Percentiles rank a stretch among this genome's conserved stretches.
Evolutionary conservation across 2,888 invertebrate genomes (phyloP).

Genomic region (Agonopterix subpropinquella): DNA sequence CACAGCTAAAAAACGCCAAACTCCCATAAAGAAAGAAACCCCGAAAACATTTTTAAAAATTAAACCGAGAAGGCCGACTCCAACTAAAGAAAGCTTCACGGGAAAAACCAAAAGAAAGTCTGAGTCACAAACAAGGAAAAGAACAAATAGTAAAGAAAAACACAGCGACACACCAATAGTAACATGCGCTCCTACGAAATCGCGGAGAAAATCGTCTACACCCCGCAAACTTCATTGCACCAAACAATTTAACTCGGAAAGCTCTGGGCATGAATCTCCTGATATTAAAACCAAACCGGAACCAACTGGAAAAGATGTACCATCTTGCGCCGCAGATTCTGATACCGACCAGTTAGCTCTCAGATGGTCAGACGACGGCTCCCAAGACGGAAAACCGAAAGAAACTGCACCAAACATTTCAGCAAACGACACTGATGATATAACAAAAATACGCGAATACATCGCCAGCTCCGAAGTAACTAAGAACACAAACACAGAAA

Average conservation of each 20-base stretch:
- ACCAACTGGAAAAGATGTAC: slow-evolving; percentile 19
- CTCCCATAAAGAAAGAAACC: slow-evolving; percentile 41
- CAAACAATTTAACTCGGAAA: slow-evolving; percentile 49
- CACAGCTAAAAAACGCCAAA: slow-evolving; percentile 33
- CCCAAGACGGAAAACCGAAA: slow-evolving; percentile 44
- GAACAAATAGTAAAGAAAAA: slow-evolving; percentile 34
- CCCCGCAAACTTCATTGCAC: slow-evolving; percentile 62
- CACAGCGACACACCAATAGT: slow-evolving; percentile 17
- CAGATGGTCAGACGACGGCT: slow-evolving; percentile 61
- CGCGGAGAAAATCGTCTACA: slow-evolving; percentile 67
- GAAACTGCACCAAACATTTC: slow-evolving; percentile 12
- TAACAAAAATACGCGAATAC: slow-evolving; percentile 56
- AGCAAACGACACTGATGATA: slow-evolving; percentile 47
- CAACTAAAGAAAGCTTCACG: slow-evolving; percentile 34
- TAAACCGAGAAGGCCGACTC: slow-evolving; percentile 49
- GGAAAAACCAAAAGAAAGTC: slow-evolving; percentile 27
- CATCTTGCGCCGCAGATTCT: slow-evolving; percentile 32
- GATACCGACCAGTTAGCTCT: slow-evolving; percentile 49
- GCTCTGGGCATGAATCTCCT: slow-evolving; percentile 38
- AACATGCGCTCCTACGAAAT: slow-evolving; percentile 45
- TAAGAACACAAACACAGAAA: slow-evolving; percentile 22
- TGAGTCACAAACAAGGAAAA: slow-evolving; percentile 22
- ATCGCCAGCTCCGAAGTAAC: slow-evolving; percentile 35
- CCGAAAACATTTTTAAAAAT: slow-evolving; percentile 55
- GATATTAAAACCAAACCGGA: slow-evolving; percentile 24